These are phyloP conservation scores for Eupeodes corollae DNA, from an alignment of 1,140 invertebrate genomes.

Conservation along the genomic window DNA sequence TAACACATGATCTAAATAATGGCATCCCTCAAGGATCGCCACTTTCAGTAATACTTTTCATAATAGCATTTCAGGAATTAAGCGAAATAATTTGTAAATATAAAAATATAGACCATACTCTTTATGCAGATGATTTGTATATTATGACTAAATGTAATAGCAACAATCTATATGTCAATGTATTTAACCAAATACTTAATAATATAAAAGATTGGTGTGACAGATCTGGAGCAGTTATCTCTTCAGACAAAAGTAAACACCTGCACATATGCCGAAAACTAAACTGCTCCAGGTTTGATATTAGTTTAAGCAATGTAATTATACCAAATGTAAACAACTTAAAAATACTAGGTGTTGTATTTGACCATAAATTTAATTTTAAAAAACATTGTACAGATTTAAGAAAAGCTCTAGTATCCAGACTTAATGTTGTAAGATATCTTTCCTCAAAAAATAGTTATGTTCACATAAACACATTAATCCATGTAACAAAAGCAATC, in stretches of 20 bases:
- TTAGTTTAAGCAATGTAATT: not conserved
- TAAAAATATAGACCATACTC: too few relatives aligned
- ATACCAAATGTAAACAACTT: not conserved
- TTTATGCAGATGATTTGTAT: too few relatives aligned
- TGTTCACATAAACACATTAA: too few relatives aligned
- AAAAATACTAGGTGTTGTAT: not conserved
- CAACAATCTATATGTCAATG: too few relatives aligned
- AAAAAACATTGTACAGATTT: conserved; percentile 2
- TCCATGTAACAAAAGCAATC: not conserved
- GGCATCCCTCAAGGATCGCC: too few relatives aligned
- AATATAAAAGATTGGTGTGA: not conserved
- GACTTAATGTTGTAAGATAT: too few relatives aligned
- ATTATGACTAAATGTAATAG: too few relatives aligned
- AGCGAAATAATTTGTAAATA: too few relatives aligned
- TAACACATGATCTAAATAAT: too few relatives aligned
- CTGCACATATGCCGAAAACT: conserved; percentile 4
- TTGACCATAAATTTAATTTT: not conserved
- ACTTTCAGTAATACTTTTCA: too few relatives aligned
- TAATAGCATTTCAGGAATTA: too few relatives aligned
- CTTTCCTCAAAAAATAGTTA: too few relatives aligned
- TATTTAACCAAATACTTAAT: not conserved
- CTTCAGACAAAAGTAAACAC: conserved; percentile 1
- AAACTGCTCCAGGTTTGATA: not conserved
- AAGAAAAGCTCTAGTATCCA: not conserved
- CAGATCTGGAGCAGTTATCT: not conserved